Conservation (phyloP, 2,113 vertebrate species). For the Leptobrachium leishanense region DNA sequence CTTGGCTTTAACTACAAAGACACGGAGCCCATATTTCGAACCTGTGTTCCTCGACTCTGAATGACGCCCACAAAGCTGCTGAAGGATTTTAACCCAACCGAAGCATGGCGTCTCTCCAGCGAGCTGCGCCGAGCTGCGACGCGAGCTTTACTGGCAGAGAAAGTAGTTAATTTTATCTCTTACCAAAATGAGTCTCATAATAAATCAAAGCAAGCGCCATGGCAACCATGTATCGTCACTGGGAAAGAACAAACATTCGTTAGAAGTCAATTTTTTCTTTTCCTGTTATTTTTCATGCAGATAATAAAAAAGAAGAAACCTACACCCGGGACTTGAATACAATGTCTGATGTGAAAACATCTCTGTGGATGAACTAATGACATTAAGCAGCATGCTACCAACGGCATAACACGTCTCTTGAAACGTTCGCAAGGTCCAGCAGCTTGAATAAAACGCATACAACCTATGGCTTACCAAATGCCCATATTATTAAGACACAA, state of each 20-base stretch:
- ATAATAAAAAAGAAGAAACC: constrained; percentile 22
- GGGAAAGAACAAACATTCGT: constrained; percentile 32
- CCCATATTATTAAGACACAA: too few species aligned
- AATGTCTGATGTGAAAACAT: constrained; percentile 1
- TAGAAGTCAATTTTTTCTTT: constrained; percentile 19
- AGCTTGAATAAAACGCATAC: not conserved
- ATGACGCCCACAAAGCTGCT: constrained; percentile 17
- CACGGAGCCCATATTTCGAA: not conserved
- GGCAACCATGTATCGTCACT: constrained; percentile 34
- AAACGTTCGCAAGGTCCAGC: not conserved
- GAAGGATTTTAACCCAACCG: not conserved
- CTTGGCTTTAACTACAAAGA: constrained; percentile 10
- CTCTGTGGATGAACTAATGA: not conserved
- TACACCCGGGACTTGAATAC: constrained; percentile 9
- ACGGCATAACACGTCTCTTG: not conserved
- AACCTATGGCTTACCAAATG: too few species aligned
- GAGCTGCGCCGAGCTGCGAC: not conserved
- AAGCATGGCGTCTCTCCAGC: not conserved
- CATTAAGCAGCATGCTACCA: constrained; percentile 22
- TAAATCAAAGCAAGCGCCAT: constrained; percentile 35
- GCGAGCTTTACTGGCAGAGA: constrained; percentile 6
- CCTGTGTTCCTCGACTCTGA: not conserved
- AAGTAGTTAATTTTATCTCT: constrained; percentile 35
- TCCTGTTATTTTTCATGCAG: constrained; percentile 22
- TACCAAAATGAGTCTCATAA: constrained; percentile 28